These are phyloP conservation scores for Leptosomus discolor DNA, from an alignment of 2,113 vertebrate species.

Conservation along the genomic window DNA sequence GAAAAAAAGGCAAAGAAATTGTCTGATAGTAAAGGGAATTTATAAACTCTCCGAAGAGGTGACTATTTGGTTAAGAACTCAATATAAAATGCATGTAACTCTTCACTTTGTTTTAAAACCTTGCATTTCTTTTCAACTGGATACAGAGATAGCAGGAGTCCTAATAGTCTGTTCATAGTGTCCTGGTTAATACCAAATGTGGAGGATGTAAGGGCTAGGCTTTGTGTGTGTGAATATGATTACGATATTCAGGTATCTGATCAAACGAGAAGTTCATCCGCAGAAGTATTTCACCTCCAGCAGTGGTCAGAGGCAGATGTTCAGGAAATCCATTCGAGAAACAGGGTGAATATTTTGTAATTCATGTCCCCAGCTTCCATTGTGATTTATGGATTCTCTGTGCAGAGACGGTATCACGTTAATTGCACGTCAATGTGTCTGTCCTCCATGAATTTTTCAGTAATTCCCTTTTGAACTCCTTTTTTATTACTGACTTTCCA, in stretches of 20 bases:
- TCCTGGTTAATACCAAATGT: neutral
- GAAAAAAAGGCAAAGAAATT: neutral
- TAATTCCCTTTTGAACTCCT: neutral
- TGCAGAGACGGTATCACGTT: fast-evolving
- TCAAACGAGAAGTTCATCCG: neutral
- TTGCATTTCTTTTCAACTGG: neutral
- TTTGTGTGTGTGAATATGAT: neutral
- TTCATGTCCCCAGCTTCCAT: neutral
- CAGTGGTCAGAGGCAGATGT: neutral
- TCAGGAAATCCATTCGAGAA: neutral
- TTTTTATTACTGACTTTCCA: neutral
- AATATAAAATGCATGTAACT: neutral
- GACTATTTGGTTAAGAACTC: neutral
- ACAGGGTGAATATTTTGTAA: neutral
- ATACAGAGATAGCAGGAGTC: neutral
- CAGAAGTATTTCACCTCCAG: neutral
- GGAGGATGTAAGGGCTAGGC: too few species aligned
- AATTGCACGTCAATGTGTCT: neutral
- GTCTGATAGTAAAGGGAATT: neutral
- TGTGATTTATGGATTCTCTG: neutral
- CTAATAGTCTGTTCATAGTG: neutral
- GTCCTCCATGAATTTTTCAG: neutral
- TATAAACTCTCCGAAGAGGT: neutral
- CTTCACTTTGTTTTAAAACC: neutral
- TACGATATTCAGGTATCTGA: neutral